A percentile compares a stretch with the other conserved stretches of the same genome.
Conservation (phyloP, 2,888 invertebrate genomes). For the Oxytorus armatus region DNA sequence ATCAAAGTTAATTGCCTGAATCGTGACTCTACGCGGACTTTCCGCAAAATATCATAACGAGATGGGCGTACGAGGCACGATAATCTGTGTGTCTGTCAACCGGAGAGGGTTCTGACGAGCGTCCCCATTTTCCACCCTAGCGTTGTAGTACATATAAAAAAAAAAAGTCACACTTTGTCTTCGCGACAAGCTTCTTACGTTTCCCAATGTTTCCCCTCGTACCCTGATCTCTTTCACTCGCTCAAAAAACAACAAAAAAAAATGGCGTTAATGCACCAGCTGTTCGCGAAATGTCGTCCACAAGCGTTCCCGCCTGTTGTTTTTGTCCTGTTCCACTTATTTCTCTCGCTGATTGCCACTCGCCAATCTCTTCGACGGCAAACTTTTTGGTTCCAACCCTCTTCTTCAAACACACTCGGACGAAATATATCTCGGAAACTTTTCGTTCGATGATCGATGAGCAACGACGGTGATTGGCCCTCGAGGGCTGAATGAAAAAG, state of each 20-base stretch:
- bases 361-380: background rate
- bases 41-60: constrained; percentile 17
- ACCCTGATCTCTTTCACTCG: constrained; percentile 7
- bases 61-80: background rate
- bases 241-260: too few relatives aligned
- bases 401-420: too few relatives aligned
- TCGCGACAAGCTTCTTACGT: constrained; percentile 12
- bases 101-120: background rate
- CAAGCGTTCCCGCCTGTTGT: too few relatives aligned
- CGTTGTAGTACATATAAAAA: constrained; percentile 1
- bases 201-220: constrained; percentile 15
- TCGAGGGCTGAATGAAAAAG: constrained; percentile 7
- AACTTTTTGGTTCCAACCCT: background rate
- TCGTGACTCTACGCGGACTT: constrained; percentile 6
- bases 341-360: too few relatives aligned
- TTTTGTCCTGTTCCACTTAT: too few relatives aligned
- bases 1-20: constrained; percentile 44
- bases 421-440: constrained; percentile 13
- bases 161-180: constrained; percentile 4
- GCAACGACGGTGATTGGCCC: constrained; percentile 9
- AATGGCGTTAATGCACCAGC: constrained; percentile 6
- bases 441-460: constrained; percentile 23
- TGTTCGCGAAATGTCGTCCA: too few relatives aligned
- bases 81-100: constrained; percentile 15
- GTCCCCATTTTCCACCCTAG: background rate